Base-by-base conservation (phyloP, 1,140 invertebrate species). In the Ceratina australensis region DNA sequence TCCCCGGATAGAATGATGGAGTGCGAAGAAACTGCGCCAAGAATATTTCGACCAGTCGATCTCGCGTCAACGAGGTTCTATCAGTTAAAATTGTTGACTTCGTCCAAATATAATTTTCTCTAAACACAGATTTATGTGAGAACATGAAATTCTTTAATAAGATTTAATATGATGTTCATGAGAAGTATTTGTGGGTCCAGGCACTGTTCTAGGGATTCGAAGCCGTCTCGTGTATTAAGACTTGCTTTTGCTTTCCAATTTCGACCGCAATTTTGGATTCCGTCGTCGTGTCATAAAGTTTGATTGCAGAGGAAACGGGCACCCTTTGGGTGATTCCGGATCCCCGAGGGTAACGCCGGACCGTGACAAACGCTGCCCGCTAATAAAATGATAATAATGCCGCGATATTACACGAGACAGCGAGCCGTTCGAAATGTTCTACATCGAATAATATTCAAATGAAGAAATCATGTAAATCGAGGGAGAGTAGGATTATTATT, bases 381-480 rank as follows among this genome's bases (percentile, higher is more conserved):
- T 22, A 66, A 49, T 67, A 59, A 75, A 75, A 67, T 75, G 63
- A 49, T 67, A 59, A 75, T 66, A 59, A 47, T 3, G 28, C 3
- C 13, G 0, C 0, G 16, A 50, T 71, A 76, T 60, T 50, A 26
- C n/a, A n/a, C 16, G 66, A 22, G 8, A 50, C n/a, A 12, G 8
- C 47, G n/a, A 2, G 10, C 12, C 8, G 15, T 42, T 42, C 33
- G 33, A 42, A n/a, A 47, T 8, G 22, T 49, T 26, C 2, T 26
- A 4, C 20, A 13, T 42, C 16, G 18, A 28, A 57, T 33, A 18
- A 28, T 20, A 16, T 33, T 18, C 4, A 8, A 18, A 28, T 16
- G 13, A 52, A 49, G 26, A 18, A 22, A 26, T 47, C 28, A 12
- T 16, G 22, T 5, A 33, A 52, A 72, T 22, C 16, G 7, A 0